phyloP scores from a whole-genome alignment of 1,140 invertebrate species.

The Samia ricini region DNA sequence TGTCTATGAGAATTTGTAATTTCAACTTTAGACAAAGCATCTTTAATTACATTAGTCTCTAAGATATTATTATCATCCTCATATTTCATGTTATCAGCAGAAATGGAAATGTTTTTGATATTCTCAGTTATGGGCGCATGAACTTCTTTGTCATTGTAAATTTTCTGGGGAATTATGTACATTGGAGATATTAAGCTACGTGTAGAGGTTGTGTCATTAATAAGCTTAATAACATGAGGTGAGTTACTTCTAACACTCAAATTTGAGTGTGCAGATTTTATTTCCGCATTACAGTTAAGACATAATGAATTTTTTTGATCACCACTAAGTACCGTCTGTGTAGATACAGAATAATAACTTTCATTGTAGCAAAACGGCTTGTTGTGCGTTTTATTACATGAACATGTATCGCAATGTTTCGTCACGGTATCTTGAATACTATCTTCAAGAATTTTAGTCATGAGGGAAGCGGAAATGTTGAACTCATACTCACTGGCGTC shows the following conservation, averaged over 20 bases:
- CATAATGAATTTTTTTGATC: slow-evolving; percentile 78
- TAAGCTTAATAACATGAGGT: slow-evolving; percentile 50
- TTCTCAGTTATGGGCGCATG: slow-evolving; percentile 23
- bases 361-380: slow-evolving; percentile 80
- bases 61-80: slow-evolving; percentile 19
- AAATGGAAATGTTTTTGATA: slow-evolving; percentile 24
- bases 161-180: slow-evolving; percentile 51
- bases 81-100: slow-evolving; percentile 27
- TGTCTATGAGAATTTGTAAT: slow-evolving; percentile 36
- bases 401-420: slow-evolving; percentile 90
- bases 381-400: slow-evolving; percentile 81
- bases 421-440: slow-evolving; percentile 85
- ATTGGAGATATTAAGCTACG: slow-evolving; percentile 38
- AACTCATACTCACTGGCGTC: slow-evolving; percentile 81
- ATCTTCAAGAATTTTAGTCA: slow-evolving; percentile 95
- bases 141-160: slow-evolving; percentile 22
- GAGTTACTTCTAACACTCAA: slow-evolving; percentile 62
- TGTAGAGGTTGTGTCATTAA: slow-evolving; percentile 53
- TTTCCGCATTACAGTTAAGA: slow-evolving; percentile 77
- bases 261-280: slow-evolving; percentile 64
- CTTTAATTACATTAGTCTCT: background rate
- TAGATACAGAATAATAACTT: slow-evolving; percentile 79
- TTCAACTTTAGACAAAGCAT: background rate
- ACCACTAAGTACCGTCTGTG: slow-evolving; percentile 77
- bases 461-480: slow-evolving; percentile 93